phyloP scores from a whole-genome alignment of 2,113 vertebrate species.

The Actenoides lindsayi region DNA sequence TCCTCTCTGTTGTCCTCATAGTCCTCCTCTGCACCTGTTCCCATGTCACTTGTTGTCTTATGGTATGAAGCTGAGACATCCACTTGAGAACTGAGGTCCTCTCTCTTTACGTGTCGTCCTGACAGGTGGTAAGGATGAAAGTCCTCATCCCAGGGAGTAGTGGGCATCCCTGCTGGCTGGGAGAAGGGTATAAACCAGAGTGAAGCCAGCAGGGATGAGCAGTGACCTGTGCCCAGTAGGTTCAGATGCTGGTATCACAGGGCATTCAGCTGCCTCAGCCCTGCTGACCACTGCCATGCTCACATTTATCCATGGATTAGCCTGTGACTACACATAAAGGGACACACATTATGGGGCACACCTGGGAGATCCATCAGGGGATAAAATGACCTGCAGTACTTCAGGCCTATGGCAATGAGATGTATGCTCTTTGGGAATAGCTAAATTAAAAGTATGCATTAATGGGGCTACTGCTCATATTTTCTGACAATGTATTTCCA shows the following conservation, averaged over 20 bases:
- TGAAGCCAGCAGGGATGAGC: not conserved
- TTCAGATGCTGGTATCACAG: not conserved
- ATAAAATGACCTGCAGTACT: not conserved
- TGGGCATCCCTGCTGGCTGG: not conserved
- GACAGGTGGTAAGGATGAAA: not conserved
- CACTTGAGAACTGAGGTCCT: fast-evolving
- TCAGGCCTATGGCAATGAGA: not conserved
- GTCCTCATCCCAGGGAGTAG: fast-evolving
- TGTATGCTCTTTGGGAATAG: not conserved
- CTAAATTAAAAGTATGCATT: slow-evolving; percentile 41
- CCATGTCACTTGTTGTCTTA: not conserved
- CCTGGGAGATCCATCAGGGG: not conserved
- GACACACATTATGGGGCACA: not conserved
- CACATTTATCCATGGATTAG: not conserved
- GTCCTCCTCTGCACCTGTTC: not conserved
- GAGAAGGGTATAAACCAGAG: not conserved
- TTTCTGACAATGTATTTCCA: slow-evolving; percentile 37
- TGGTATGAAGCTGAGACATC: fast-evolving
- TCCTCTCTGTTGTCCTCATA: not conserved
- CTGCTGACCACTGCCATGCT: not conserved
- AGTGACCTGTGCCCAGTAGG: not conserved
- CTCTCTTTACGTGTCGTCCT: not conserved
- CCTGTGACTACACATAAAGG: not conserved
- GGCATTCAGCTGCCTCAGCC: not conserved
- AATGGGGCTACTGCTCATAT: slow-evolving; percentile 31